Base-by-base conservation (phyloP, 2,888 invertebrate species). In the Tanytarsus gracilentus region DNA sequence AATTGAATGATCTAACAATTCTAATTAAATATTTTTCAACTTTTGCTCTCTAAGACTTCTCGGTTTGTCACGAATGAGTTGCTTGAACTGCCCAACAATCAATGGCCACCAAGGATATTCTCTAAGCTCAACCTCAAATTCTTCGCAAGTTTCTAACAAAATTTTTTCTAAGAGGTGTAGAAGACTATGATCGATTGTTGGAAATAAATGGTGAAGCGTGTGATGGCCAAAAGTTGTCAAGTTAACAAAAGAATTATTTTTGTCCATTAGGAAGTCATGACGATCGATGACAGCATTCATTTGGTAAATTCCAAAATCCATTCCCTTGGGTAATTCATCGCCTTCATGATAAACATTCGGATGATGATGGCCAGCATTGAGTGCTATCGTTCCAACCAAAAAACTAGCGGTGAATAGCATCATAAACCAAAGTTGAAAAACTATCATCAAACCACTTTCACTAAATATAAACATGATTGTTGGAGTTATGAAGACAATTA, bases 261-360 rank as follows among this genome's bases (percentile, higher is more conserved):
- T 80, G 62, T 84, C 75, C 63, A 87, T 84, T 21, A 78, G 75
- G n/a, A 44, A 11, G 63, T 87, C 84, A 18, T 78, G 75, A 63
- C 88, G 78, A 68, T 88, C 89, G 29, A 84, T 79, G 0, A 86
- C 77, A 0, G 88, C 80, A 67, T 89, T 86, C 63, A 89, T 66
- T 70, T 88, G 86, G 66, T 82, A 79, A 0, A 89, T 69, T 2
- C 89, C 89, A 87, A 88, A 90, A 69, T 90, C 89, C 23, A 61
- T 11, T 9, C 26, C 51, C 4, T 79, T 78, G 16, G 79, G 78
- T 39, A 79, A 76, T 55, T 79, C 72, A 70, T 90, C 89, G 2
- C 88, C 88, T 66, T 88, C 88, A 68, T 88, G 88, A 66, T 84
- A 85, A 62, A 88, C 83, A 29, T 80, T 80, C 1, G 88, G 87